phyloP scores from a whole-genome alignment of 2,797 vertebrate species.

The Cryptoprocta ferox region DNA sequence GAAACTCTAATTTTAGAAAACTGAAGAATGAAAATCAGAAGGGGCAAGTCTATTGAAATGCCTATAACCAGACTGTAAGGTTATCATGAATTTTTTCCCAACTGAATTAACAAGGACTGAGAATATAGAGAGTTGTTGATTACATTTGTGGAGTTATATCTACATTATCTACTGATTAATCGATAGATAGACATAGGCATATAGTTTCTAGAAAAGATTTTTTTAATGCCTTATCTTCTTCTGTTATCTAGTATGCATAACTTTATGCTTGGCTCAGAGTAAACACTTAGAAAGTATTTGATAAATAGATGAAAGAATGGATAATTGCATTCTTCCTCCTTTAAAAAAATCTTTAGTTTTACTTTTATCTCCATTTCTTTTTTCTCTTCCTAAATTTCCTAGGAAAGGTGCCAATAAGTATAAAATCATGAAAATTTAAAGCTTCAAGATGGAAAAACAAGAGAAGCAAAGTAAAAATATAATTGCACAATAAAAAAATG shows the following conservation, averaged over 20 bases:
- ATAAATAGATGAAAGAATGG: neutral
- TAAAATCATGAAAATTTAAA: slow-evolving; percentile 3
- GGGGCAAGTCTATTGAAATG: neutral
- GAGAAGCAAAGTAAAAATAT: neutral
- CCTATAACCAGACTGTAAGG: neutral
- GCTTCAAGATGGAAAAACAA: neutral
- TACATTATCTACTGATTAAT: neutral
- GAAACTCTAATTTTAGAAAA: slow-evolving; percentile 40
- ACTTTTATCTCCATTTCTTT: neutral
- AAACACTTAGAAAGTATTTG: neutral
- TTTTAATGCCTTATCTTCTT: neutral
- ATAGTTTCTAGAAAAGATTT: neutral
- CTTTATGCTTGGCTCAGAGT: neutral
- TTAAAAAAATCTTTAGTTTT: neutral
- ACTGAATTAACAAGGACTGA: neutral
- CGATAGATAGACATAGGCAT: neutral
- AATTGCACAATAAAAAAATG: neutral
- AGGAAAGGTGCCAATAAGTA: neutral
- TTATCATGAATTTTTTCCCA: neutral
- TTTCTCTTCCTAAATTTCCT: neutral
- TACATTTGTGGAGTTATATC: neutral
- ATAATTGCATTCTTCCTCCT: neutral
- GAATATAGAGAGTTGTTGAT: neutral
- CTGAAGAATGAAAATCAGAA: slow-evolving; percentile 52
- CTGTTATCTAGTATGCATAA: neutral